Base-by-base conservation (phyloP, 2,888 invertebrate genomes). In the Tetropium fuscum region DNA sequence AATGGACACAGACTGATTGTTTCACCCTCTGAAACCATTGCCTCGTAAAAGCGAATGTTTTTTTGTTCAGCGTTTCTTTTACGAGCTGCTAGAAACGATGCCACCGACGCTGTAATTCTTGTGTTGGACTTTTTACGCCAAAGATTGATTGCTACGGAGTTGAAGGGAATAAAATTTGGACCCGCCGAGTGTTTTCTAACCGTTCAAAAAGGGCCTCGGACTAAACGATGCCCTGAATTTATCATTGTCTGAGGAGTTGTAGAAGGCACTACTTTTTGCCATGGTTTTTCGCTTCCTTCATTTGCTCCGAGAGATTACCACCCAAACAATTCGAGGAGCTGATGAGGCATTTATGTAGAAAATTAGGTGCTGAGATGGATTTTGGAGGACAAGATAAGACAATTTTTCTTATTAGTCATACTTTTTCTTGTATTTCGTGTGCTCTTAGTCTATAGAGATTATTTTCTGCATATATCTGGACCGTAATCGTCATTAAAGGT, bases 1-100 rank as follows among this genome's bases (percentile, higher is more conserved):
- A 70, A 71, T 72, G 70, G 71, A 71, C 71, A 64, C 64, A 59
- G 72, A 73, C 69, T 68, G 71, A 74, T 74, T 71, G 70, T 72
- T 72, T 69, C 63, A 58, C 68, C 69, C 67, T 61, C 63, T 48
- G 63, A 65, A 66, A 65, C 64, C 66, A 60, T 67, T 60, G 56
- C 54, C 63, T 62, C 68, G 68, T 69, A 64, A 71, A 70, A 60
- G 65, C 64, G 38, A 51, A 25, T 8, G 51, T 68, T 70, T 70
- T n/a, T 67, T 57, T 61, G 49, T 68, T 45, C 43, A 41, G 43
- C 48, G 18, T 41, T 48, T 55, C 61, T 57, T 71, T 70, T 68
- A 71, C 68, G 70, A 70, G 68, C 68, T 63, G 70, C 60, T 60
- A 67, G 64, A 54, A 68, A 63, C 58, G 64, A 60, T 61, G 65